These are phyloP conservation scores for Lepidochitona cinerea DNA, from an alignment of 2,888 invertebrate species.

Conservation along the genomic window DNA sequence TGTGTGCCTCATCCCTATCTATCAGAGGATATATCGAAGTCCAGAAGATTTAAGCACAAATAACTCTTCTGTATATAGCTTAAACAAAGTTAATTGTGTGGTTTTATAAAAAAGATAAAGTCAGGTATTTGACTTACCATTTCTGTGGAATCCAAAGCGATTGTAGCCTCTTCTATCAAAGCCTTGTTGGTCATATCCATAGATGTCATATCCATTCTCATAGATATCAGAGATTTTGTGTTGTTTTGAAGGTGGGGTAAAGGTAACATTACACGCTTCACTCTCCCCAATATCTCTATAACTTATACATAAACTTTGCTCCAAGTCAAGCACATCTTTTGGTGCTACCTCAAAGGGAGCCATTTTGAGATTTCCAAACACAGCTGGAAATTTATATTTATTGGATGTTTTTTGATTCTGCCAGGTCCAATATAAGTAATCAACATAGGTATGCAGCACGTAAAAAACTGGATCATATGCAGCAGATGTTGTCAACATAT, in stretches of 20 bases:
- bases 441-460: slow-evolving; percentile 56
- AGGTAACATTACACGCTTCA: slow-evolving; percentile 48
- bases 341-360: slow-evolving; percentile 60
- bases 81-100: too few relatives aligned
- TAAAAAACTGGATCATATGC: slow-evolving; percentile 63
- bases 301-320: slow-evolving; percentile 53
- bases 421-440: slow-evolving; percentile 63
- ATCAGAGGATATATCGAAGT: too few relatives aligned
- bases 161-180: slow-evolving; percentile 56
- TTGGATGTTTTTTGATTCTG: slow-evolving; percentile 45
- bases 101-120: too few relatives aligned
- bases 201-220: slow-evolving; percentile 42
- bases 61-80: too few relatives aligned
- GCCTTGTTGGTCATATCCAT: slow-evolving; percentile 55
- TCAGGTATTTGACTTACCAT: too few relatives aligned
- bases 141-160: slow-evolving; percentile 48
- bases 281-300: slow-evolving; percentile 51
- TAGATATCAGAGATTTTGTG: slow-evolving; percentile 26
- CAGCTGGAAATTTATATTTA: slow-evolving; percentile 56
- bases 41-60: too few relatives aligned
- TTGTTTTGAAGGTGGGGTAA: slow-evolving; percentile 14
- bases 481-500: slow-evolving; percentile 55
- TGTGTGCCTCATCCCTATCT: too few relatives aligned
- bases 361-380: slow-evolving; percentile 58
- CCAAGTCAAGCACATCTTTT: slow-evolving; percentile 51